Percentiles rank a stretch among this genome's conserved stretches.
These are phyloP conservation scores for Morelia viridis DNA, from an alignment of 2,797 vertebrate genomes.

Conservation along the genomic window DNA sequence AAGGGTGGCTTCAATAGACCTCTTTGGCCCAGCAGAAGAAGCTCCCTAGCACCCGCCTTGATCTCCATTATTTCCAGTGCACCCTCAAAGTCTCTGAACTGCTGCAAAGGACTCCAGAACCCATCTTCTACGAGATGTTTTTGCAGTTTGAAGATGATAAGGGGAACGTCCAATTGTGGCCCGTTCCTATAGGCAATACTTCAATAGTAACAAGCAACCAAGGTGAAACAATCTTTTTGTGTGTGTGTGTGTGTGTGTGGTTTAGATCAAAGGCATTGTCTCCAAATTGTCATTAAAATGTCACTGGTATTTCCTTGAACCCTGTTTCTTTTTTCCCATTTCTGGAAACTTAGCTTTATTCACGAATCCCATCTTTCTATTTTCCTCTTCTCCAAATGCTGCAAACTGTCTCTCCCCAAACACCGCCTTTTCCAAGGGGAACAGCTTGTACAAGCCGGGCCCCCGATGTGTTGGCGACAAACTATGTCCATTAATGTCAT, in stretches of 20 bases:
- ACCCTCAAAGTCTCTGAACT: not conserved
- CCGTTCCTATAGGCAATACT: constrained; percentile 45
- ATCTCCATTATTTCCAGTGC: constrained; percentile 13
- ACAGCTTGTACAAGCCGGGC: not conserved
- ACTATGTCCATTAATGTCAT: not conserved
- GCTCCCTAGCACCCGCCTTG: not conserved
- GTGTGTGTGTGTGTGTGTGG: too few relatives aligned
- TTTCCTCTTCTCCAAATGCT: not conserved
- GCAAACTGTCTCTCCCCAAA: too few relatives aligned
- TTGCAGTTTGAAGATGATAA: constrained; percentile 27
- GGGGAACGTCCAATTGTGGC: constrained; percentile 5
- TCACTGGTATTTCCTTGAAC: not conserved
- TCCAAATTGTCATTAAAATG: not conserved
- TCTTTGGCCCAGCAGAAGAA: not conserved
- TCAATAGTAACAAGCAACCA: not conserved
- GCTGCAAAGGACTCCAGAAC: constrained; percentile 40
- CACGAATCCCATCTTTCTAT: not conserved
- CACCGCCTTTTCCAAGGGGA: not conserved
- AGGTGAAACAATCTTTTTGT: constrained; percentile 22
- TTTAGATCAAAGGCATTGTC: too few relatives aligned
- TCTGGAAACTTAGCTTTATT: not conserved
- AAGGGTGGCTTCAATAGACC: not conserved
- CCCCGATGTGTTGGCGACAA: not conserved
- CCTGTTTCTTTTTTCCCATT: not conserved
- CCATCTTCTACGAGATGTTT: constrained; percentile 50